Conservation (phyloP, 2,888 invertebrate genomes). For the Oxycera nigricornis region DNA sequence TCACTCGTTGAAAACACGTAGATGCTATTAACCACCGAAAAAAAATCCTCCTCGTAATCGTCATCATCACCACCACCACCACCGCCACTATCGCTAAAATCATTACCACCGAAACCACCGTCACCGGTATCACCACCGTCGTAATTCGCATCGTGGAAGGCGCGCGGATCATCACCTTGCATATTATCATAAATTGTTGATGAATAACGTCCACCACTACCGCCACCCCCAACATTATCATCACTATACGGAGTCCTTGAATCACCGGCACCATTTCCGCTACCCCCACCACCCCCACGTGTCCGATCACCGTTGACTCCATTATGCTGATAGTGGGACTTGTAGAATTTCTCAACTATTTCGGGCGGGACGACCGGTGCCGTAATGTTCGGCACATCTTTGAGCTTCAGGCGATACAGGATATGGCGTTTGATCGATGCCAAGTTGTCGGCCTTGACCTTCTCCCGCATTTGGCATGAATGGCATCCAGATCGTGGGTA, state of each 20-base stretch:
- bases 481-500: constrained; percentile 60
- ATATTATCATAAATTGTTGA: constrained; percentile 33
- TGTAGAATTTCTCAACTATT: constrained; percentile 63
- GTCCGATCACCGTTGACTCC: background rate
- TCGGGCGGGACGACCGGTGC: constrained; percentile 68
- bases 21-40: constrained; percentile 57
- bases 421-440: constrained; percentile 71
- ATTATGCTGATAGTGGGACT: constrained; percentile 50
- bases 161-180: constrained; percentile 50
- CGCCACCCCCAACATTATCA: constrained; percentile 5
- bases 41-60: constrained; percentile 52
- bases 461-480: constrained; percentile 66
- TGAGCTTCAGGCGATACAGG: constrained; percentile 69
- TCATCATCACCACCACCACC: constrained; percentile 46
- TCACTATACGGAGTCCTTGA: background rate
- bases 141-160: constrained; percentile 36
- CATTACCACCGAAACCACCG: background rate
- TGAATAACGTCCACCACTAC: background rate
- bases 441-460: constrained; percentile 68
- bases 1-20: constrained; percentile 60
- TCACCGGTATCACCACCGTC: constrained; percentile 22
- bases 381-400: constrained; percentile 71
- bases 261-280: background rate
- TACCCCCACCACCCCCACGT: background rate
- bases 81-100: background rate